Evolutionary conservation across 2,113 vertebrate species (phyloP).

Genomic region (Tychaedon coryphoeus): DNA sequence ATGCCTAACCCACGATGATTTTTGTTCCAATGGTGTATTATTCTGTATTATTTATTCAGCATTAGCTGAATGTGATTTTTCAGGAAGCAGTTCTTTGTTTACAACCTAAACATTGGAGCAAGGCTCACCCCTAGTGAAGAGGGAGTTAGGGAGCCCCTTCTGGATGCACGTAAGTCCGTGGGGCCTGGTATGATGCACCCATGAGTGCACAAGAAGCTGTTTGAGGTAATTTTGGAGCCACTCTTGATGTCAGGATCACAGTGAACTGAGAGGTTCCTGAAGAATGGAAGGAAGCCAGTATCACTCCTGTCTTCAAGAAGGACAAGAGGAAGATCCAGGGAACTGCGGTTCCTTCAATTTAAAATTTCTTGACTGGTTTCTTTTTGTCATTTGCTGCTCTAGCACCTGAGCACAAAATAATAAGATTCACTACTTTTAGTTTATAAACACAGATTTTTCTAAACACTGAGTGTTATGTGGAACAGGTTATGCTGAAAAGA

Average conservation of each 20-base stretch:
- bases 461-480: not conserved
- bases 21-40: not conserved
- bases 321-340: not conserved
- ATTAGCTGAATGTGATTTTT: not conserved
- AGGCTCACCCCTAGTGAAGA: not conserved
- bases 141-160: not conserved
- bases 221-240: not conserved
- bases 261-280: not conserved
- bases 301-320: not conserved
- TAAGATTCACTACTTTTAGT: not conserved
- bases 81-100: not conserved
- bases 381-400: not conserved
- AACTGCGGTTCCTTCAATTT: not conserved
- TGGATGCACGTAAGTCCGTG: fast-evolving
- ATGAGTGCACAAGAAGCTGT: not conserved
- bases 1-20: not conserved
- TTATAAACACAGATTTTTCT: not conserved
- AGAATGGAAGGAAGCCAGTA: not conserved
- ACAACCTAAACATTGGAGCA: not conserved
- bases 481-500: not conserved
- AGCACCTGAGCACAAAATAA: not conserved
- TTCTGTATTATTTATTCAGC: not conserved
- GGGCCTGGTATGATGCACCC: not conserved
- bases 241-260: not conserved
- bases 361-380: not conserved